phyloP scores from a whole-genome alignment of 1,140 invertebrate genomes.

The Neomicropteryx cornuta region DNA sequence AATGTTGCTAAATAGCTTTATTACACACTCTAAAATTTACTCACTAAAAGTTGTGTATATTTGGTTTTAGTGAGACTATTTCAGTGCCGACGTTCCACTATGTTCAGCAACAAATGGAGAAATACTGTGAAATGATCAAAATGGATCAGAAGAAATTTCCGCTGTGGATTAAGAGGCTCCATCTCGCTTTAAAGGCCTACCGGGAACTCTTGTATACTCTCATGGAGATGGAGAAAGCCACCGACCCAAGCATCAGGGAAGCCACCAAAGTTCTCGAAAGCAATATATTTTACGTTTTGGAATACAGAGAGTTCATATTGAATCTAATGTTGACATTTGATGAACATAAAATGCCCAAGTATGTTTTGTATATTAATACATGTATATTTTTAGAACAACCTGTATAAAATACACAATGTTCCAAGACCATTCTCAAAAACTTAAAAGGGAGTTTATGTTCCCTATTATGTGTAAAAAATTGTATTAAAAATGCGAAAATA shows the following conservation, averaged over 20 bases:
- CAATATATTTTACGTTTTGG: conserved; percentile 88
- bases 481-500: too few relatives aligned
- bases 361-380: conserved; percentile 27
- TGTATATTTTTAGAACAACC: too few relatives aligned
- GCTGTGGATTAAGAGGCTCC: conserved; percentile 74
- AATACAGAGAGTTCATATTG: conserved; percentile 86
- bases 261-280: conserved; percentile 79
- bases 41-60: too few relatives aligned
- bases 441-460: too few relatives aligned
- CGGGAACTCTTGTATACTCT: conserved; percentile 66
- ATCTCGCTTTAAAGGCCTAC: conserved; percentile 58
- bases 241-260: conserved; percentile 54
- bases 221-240: conserved; percentile 64
- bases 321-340: conserved; percentile 71
- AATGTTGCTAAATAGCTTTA: too few relatives aligned
- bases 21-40: too few relatives aligned
- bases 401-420: too few relatives aligned
- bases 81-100: conserved; percentile 85
- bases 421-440: too few relatives aligned
- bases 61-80: conserved; percentile 77
- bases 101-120: conserved; percentile 84
- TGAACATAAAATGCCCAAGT: conserved; percentile 78
- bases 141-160: conserved; percentile 69
- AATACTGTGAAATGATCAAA: conserved; percentile 78
- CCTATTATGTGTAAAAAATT: too few relatives aligned